Percentiles rank a stretch among this genome's conserved stretches.
Conservation (phyloP, 1,140 invertebrate genomes). For the Bombus cullumanus region DNA sequence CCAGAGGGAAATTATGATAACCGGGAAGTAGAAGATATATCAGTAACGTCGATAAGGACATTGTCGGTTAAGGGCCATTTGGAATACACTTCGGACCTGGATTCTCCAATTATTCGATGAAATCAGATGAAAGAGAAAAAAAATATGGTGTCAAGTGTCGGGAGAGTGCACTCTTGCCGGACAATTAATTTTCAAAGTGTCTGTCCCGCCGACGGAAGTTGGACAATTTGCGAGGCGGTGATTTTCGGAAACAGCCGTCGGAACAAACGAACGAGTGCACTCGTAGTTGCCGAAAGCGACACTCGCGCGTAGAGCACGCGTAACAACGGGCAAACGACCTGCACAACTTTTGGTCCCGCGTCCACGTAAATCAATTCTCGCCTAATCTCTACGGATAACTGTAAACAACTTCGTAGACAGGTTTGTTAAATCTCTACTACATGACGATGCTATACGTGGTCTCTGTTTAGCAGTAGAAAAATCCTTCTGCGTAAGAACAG, state of each 20-base stretch:
- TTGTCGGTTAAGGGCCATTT: too few relatives aligned
- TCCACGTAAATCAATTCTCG: conserved; percentile 17
- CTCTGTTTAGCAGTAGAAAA: not conserved
- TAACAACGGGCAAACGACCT: conserved; percentile 25
- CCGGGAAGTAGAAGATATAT: too few relatives aligned
- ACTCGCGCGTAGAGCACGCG: not conserved
- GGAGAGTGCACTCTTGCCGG: not conserved
- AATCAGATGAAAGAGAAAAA: not conserved
- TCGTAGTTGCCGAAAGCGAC: not conserved
- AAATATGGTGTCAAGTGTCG: not conserved
- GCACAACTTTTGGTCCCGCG: not conserved
- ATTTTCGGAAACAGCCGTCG: conserved; percentile 5
- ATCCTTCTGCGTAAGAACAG: not conserved
- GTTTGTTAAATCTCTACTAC: not conserved
- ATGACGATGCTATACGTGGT: not conserved
- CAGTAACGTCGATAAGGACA: too few relatives aligned
- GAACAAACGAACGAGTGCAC: conserved; percentile 22
- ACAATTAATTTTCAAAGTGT: conserved; percentile 15
- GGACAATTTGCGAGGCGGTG: conserved; percentile 1
- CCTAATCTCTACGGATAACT: not conserved
- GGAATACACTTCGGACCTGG: too few relatives aligned
- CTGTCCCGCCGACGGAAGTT: not conserved
- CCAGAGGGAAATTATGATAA: too few relatives aligned
- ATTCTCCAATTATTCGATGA: not conserved
- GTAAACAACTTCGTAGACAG: not conserved